Conservation (phyloP, 64 coral and sea anemone genomes). For the Exaiptasia diaphana region DNA sequence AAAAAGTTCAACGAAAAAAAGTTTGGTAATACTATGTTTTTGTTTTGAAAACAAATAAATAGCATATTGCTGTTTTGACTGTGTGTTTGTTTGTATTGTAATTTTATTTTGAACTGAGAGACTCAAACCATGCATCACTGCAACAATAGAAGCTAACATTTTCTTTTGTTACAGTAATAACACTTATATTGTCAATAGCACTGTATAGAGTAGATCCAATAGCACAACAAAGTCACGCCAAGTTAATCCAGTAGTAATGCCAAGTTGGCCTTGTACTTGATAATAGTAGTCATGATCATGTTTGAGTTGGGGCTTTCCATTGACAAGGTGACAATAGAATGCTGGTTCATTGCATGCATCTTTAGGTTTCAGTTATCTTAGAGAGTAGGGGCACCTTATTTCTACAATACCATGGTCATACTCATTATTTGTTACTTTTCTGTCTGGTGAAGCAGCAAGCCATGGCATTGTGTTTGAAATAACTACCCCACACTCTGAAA, state of each 20-base stretch:
- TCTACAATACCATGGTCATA: constrained; percentile 17
- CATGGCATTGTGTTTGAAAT: constrained; percentile 11
- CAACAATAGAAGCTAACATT: too few species aligned
- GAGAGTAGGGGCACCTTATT: constrained; percentile 21
- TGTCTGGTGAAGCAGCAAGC: constrained; percentile 27
- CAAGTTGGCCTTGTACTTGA: constrained; percentile 47
- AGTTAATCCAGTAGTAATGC: constrained; percentile 17
- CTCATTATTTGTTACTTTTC: constrained; percentile 32
- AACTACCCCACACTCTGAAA: constrained; percentile 37
- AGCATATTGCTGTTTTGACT: too few species aligned
- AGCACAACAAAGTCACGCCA: constrained; percentile 55
- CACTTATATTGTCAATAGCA: too few species aligned
- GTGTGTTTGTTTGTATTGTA: too few species aligned
- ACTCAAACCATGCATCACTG: too few species aligned
- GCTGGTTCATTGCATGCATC: neutral
- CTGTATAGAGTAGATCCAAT: too few species aligned
- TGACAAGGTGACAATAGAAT: neutral
- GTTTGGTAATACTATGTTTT: too few species aligned
- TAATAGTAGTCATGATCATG: neutral
- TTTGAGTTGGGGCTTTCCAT: neutral
- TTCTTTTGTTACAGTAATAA: too few species aligned
- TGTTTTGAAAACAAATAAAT: too few species aligned
- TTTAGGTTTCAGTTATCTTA: neutral
- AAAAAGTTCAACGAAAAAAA: too few species aligned
- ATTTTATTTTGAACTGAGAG: too few species aligned